Conservation (phyloP, 35 echinoderm and acorn worm genomes). For the Heliocidaris tuberculata region DNA sequence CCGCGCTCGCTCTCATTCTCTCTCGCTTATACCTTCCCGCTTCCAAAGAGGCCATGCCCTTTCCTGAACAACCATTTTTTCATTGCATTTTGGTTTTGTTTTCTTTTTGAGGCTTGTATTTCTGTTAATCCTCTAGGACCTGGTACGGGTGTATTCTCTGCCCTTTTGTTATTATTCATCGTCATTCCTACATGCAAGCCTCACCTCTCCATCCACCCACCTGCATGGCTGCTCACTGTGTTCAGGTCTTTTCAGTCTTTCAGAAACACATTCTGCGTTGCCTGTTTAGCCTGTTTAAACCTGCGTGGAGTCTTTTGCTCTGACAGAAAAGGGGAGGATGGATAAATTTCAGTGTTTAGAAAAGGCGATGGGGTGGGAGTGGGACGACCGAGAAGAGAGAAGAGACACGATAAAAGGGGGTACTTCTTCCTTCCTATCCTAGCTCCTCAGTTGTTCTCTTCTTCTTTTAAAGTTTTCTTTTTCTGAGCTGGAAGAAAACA, state of each 20-base stretch:
- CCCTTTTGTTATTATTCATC: background rate
- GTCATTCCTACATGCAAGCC: background rate
- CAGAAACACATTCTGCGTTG: background rate
- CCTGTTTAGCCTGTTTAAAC: background rate
- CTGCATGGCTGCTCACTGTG: background rate
- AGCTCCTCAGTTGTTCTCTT: background rate
- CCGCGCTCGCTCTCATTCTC: background rate
- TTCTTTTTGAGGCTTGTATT: background rate
- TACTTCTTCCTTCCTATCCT: background rate
- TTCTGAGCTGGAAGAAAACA: background rate
- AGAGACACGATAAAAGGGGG: background rate
- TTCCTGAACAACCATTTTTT: background rate
- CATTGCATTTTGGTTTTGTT: background rate
- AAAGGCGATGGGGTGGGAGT: background rate
- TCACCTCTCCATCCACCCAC: background rate
- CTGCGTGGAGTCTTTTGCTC: background rate
- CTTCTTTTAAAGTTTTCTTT: background rate
- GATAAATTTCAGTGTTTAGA: background rate
- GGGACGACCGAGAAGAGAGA: background rate
- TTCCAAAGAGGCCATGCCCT: background rate
- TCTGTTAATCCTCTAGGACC: background rate
- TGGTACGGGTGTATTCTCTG: background rate
- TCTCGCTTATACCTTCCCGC: background rate
- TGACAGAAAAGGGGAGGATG: background rate
- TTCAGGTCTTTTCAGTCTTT: background rate